Conservation (phyloP, 2,888 invertebrate genomes). For the Drosophila paranaensis region DNA sequence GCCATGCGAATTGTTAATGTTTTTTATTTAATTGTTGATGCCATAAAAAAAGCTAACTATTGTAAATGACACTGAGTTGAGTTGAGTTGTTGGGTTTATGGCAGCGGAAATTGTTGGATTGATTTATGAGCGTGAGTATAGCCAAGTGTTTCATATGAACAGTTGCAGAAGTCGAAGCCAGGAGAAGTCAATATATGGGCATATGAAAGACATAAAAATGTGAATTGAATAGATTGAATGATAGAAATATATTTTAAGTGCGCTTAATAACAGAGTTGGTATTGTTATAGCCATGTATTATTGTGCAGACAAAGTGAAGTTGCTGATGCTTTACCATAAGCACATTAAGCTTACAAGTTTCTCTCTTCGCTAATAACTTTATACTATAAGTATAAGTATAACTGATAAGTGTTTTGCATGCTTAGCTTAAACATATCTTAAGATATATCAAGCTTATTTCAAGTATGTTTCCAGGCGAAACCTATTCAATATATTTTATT, state of each 20-base stretch:
- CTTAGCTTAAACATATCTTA: too few species aligned
- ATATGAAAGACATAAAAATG: background rate
- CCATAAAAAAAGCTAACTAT: conserved; percentile 23
- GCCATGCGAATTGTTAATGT: conserved; percentile 54
- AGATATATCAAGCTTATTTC: too few species aligned
- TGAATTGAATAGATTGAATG: background rate
- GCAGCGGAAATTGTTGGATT: background rate
- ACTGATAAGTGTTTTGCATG: too few species aligned
- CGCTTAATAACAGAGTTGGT: background rate
- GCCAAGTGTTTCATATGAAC: background rate
- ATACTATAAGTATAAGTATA: too few species aligned
- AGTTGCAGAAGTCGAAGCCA: background rate
- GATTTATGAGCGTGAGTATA: background rate
- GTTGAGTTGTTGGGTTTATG: conserved; percentile 6
- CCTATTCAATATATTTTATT: too few species aligned
- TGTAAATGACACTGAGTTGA: background rate
- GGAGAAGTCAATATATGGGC: background rate
- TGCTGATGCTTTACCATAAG: too few species aligned
- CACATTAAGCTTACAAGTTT: too few species aligned
- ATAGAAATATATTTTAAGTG: background rate
- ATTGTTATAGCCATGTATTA: too few species aligned
- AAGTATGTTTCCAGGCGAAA: too few species aligned
- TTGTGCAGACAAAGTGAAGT: too few species aligned
- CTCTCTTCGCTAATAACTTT: too few species aligned
- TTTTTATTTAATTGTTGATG: conserved; percentile 59